A percentile compares a stretch with the other conserved stretches of the same genome.
Evolutionary conservation across 1,140 invertebrate species (phyloP).

Genomic region (Euwallacea similis): DNA sequence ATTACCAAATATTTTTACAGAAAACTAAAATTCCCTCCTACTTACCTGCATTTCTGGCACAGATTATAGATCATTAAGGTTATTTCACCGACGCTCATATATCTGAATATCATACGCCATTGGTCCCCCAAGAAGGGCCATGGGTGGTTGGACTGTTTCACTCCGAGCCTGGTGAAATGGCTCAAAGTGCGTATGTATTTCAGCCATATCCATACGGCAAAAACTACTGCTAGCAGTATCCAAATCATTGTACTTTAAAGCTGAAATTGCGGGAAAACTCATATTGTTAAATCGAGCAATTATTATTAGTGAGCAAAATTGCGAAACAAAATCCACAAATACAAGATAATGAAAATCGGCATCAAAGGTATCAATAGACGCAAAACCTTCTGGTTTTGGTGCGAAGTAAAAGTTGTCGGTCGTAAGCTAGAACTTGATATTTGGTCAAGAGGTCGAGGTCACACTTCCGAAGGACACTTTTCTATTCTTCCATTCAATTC

Average conservation of each 20-base stretch:
- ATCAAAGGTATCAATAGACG: no score
- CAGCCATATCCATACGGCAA: conserved; percentile 15
- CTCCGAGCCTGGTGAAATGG: conserved; percentile 55
- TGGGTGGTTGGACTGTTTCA: conserved; percentile 53
- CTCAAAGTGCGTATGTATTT: conserved; percentile 38
- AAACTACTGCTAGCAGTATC: neutral
- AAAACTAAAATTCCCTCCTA: neutral
- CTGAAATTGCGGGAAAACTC: no score
- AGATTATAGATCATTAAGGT: conserved; percentile 27
- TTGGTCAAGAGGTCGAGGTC: no score
- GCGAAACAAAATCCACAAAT: no score
- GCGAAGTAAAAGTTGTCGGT: no score
- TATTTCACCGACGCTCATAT: conserved; percentile 27
- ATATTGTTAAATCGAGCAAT: no score
- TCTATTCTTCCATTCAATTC: no score
- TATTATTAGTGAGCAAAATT: no score
- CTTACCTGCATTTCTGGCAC: conserved; percentile 35
- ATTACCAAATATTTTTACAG: neutral
- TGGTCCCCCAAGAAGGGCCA: conserved; percentile 51
- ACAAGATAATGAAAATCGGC: no score
- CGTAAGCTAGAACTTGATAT: no score
- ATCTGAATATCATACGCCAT: conserved; percentile 6
- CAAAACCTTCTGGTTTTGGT: no score
- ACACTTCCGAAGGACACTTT: no score
- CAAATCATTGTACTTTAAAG: neutral